These are phyloP conservation scores for Falcaria lacertinaria DNA, from an alignment of 2,888 invertebrate genomes.

Conservation along the genomic window DNA sequence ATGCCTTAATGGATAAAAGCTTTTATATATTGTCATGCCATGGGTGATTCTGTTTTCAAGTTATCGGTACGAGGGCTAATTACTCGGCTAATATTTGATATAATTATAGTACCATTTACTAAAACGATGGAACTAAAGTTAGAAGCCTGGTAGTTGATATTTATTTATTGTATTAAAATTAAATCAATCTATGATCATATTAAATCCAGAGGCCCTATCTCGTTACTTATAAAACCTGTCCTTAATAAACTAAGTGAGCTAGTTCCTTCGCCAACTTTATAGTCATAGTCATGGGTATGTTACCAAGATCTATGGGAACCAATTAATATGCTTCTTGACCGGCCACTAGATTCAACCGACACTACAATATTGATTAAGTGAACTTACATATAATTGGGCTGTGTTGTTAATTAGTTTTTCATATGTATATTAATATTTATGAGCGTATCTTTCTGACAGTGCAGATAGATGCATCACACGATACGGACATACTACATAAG, in stretches of 20 bases:
- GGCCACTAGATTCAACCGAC: conserved; percentile 35
- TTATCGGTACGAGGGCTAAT: too few species aligned
- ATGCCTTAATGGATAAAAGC: too few species aligned
- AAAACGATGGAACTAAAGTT: too few species aligned
- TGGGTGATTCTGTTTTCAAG: too few species aligned
- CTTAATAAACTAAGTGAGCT: conserved; percentile 18
- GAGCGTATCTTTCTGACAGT: background rate
- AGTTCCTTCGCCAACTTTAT: conserved; percentile 27
- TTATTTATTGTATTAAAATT: background rate
- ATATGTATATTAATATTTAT: conserved; percentile 32
- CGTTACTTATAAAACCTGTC: conserved; percentile 13
- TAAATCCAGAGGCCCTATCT: background rate
- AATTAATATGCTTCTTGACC: conserved; percentile 63
- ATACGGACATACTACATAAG: too few species aligned
- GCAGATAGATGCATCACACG: background rate
- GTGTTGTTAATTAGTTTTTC: conserved; percentile 54
- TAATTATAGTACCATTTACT: too few species aligned
- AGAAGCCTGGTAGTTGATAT: too few species aligned
- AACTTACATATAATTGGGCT: conserved; percentile 56
- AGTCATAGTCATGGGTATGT: conserved; percentile 38
- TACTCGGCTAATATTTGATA: too few species aligned
- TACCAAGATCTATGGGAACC: conserved; percentile 47
- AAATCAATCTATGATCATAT: background rate
- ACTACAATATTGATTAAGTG: conserved; percentile 57
- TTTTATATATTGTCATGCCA: too few species aligned